Percentiles rank a stretch among this genome's conserved stretches.
Conservation (phyloP, 2,888 invertebrate species). For the Frankliniella fusca region DNA sequence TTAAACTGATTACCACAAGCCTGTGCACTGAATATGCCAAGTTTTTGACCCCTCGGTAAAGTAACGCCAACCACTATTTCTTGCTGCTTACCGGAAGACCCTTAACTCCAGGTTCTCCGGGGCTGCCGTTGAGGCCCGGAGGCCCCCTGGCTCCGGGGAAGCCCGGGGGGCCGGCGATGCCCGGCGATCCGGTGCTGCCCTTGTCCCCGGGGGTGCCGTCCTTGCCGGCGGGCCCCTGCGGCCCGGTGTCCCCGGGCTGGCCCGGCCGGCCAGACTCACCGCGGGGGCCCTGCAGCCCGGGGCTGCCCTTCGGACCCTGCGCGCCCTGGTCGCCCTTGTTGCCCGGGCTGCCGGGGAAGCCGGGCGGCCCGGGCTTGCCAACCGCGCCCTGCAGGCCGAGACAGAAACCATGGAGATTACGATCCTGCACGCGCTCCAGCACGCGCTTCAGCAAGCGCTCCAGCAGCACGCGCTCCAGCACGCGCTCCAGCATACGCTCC, state of each 20-base stretch:
- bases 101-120: conserved; percentile 69
- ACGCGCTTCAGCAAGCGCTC: no score
- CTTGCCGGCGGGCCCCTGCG: conserved; percentile 69
- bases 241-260: conserved; percentile 69
- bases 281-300: conserved; percentile 74
- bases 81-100: conserved; percentile 60
- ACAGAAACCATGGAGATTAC: conserved; percentile 28
- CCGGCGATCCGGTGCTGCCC: conserved; percentile 67
- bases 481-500: no score
- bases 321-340: conserved; percentile 61
- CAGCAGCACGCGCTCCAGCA: no score
- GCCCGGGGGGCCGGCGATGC: conserved; percentile 72
- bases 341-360: conserved; percentile 78
- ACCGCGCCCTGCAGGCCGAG: conserved; percentile 59
- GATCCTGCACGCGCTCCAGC: no score
- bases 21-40: no score
- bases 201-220: conserved; percentile 79
- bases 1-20: no score
- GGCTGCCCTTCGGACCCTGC: conserved; percentile 72
- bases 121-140: conserved; percentile 68
- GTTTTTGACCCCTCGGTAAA: no score
- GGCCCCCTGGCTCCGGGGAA: conserved; percentile 77
- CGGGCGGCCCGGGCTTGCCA: conserved; percentile 79
- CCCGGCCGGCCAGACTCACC: conserved; percentile 71
- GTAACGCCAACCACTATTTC: no score